A percentile compares a stretch with the other conserved stretches of the same genome.
Evolutionary conservation across 2,797 vertebrate species (phyloP).

Genomic region (Oceanodroma leucorhoa): DNA sequence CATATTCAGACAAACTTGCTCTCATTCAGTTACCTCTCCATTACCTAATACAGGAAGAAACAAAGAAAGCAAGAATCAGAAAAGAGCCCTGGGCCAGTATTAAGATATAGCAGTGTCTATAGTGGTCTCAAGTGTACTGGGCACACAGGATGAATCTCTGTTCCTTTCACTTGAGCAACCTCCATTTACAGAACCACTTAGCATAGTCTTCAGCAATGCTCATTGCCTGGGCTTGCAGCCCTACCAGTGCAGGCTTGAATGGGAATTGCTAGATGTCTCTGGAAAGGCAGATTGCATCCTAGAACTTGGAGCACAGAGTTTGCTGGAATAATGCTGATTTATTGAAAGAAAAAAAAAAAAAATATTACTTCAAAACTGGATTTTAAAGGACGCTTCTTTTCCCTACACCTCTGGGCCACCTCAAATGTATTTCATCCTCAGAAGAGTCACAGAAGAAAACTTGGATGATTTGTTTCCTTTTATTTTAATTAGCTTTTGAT

Average conservation of each 20-base stretch:
- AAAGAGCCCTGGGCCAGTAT: not conserved
- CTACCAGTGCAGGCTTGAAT: not conserved
- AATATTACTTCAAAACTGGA: not conserved
- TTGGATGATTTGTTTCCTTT: not conserved
- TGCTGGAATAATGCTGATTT: not conserved
- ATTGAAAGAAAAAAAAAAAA: not conserved
- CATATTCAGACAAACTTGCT: not conserved
- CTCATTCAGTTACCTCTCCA: not conserved
- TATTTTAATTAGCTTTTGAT: not conserved
- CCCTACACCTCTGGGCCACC: rapidly evolving
- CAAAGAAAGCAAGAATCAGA: not conserved
- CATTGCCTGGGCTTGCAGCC: not conserved
- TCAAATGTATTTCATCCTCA: not conserved
- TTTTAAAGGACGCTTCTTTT: not conserved
- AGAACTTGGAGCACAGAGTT: not conserved
- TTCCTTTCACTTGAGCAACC: not conserved
- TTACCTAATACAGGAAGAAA: not conserved
- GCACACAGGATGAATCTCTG: not conserved
- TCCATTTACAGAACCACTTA: not conserved
- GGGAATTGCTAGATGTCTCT: not conserved
- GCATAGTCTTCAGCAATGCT: not conserved
- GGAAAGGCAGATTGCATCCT: not conserved
- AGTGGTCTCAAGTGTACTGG: not conserved
- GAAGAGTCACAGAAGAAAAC: not conserved
- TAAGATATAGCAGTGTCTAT: not conserved